phyloP scores from a whole-genome alignment of 2,797 vertebrate genomes.

The Pagetopsis macropterus region DNA sequence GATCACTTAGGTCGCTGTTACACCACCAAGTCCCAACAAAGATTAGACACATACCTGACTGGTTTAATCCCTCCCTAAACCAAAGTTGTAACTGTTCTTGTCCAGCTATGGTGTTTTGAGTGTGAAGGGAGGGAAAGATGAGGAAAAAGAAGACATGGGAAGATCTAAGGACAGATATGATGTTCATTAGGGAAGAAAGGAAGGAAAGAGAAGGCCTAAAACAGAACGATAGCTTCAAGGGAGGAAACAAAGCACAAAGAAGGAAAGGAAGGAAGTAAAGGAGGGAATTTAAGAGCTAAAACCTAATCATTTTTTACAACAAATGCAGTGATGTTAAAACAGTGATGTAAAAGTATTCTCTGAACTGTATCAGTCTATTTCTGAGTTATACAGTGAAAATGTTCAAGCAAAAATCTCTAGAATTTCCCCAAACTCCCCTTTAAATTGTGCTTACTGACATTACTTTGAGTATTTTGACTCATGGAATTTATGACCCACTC shows the following conservation, averaged over 20 bases:
- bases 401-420: not conserved
- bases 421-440: not conserved
- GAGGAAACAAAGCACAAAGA: not conserved
- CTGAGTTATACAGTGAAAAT: not conserved
- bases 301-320: not conserved
- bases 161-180: not conserved
- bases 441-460: not conserved
- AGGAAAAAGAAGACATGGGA: not conserved
- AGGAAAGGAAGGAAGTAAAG: not conserved
- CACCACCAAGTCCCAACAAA: slow-evolving; percentile 31
- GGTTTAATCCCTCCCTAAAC: slow-evolving; percentile 28
- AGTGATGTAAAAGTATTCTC: not conserved
- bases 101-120: not conserved
- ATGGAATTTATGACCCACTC: not conserved
- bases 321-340: not conserved
- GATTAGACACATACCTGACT: slow-evolving; percentile 40
- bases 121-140: not conserved
- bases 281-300: not conserved
- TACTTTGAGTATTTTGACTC: not conserved
- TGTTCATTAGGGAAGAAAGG: not conserved
- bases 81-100: slow-evolving; percentile 9
- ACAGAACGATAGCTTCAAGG: not conserved
- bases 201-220: not conserved
- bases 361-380: not conserved
- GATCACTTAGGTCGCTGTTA: slow-evolving; percentile 21